phyloP scores from a whole-genome alignment of 2,888 invertebrate species.

The Aphodius sticticus region DNA sequence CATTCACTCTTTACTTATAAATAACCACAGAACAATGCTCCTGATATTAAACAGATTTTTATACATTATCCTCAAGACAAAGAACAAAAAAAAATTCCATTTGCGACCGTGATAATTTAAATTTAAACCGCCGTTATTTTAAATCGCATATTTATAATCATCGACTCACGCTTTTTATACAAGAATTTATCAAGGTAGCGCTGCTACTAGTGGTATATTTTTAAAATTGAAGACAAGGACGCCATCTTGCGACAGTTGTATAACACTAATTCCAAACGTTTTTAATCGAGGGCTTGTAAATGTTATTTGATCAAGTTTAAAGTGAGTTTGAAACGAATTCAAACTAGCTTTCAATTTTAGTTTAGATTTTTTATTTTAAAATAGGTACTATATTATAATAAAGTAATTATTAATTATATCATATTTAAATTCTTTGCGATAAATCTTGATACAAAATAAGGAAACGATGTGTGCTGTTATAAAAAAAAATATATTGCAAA shows the following conservation, averaged over 20 bases:
- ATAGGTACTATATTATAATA: too few species aligned
- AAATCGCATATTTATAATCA: too few species aligned
- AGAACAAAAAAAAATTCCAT: background rate
- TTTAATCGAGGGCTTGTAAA: background rate
- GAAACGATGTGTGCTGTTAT: too few species aligned
- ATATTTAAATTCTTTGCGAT: too few species aligned
- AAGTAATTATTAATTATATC: too few species aligned
- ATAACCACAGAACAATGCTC: background rate
- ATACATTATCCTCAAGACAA: background rate
- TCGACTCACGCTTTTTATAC: background rate
- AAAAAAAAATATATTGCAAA: too few species aligned
- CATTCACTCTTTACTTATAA: background rate
- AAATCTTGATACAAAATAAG: too few species aligned
- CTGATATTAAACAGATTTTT: background rate
- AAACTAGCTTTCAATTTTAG: too few species aligned
- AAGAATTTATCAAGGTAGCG: background rate
- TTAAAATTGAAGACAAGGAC: background rate
- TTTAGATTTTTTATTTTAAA: too few species aligned
- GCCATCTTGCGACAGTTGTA: background rate
- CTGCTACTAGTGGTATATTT: background rate
- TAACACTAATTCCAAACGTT: background rate
- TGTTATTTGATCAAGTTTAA: too few species aligned
- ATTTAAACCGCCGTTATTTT: too few species aligned
- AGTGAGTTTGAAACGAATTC: too few species aligned
- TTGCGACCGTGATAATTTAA: background rate